phyloP scores from a whole-genome alignment of 2,113 vertebrate species.

The Excalfactoria chinensis region DNA sequence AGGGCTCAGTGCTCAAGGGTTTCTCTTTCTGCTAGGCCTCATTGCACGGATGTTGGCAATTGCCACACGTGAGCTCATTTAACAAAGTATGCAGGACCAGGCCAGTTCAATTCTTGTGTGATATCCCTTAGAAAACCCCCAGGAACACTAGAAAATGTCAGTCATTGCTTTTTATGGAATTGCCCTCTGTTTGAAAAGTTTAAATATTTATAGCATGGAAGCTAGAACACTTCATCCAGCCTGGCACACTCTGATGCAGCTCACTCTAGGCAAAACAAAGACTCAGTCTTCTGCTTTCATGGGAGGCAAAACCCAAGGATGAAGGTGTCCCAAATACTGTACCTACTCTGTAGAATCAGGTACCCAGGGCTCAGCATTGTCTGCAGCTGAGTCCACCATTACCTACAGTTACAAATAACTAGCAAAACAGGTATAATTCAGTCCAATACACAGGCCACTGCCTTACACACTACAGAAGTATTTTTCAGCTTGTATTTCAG shows the following conservation, averaged over 20 bases:
- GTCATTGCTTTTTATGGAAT: not conserved
- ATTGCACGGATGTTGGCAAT: not conserved
- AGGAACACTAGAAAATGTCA: not conserved
- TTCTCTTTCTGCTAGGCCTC: not conserved
- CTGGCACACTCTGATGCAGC: not conserved
- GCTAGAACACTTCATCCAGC: not conserved
- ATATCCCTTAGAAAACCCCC: not conserved
- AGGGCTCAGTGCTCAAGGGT: not conserved
- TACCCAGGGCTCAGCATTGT: accelerated
- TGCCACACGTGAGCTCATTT: not conserved
- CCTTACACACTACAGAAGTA: not conserved
- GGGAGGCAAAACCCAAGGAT: not conserved
- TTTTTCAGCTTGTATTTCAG: not conserved
- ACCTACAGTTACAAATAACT: accelerated
- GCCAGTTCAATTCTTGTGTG: not conserved
- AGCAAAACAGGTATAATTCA: not conserved
- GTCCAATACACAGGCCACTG: not conserved
- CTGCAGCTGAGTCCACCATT: not conserved
- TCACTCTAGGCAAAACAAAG: not conserved
- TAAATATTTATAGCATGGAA: not conserved
- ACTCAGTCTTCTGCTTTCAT: not conserved
- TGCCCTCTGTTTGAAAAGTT: not conserved
- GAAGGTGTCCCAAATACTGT: accelerated
- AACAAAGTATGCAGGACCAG: accelerated
- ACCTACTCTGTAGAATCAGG: not conserved